Evolutionary conservation across 2,797 vertebrate species (phyloP).

Genomic region (Bovichtus diacanthus): DNA sequence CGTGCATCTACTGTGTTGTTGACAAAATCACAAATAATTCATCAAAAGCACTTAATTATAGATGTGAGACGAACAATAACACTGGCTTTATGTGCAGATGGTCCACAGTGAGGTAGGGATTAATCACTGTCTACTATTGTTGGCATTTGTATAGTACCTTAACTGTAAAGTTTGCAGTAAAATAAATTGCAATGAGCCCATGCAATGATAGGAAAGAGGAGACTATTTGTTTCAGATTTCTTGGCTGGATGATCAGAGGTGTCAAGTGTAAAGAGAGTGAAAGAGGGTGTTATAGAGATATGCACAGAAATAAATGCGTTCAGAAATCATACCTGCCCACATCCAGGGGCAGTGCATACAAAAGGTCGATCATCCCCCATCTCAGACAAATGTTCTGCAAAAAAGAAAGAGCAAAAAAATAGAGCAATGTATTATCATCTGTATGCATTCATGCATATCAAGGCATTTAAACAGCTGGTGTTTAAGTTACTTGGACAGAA

Average conservation of each 20-base stretch:
- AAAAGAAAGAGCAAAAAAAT: constrained; percentile 17
- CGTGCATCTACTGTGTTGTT: background rate
- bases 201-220: background rate
- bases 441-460: background rate
- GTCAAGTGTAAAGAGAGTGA: background rate
- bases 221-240: background rate
- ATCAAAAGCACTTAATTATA: background rate
- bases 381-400: constrained; percentile 73
- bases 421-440: background rate
- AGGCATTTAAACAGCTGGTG: background rate
- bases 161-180: background rate
- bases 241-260: background rate
- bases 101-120: background rate
- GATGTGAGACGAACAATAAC: background rate
- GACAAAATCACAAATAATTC: background rate
- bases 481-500: background rate
- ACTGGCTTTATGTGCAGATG: background rate
- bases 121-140: background rate
- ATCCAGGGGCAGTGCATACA: constrained; percentile 95
- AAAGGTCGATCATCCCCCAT: constrained; percentile 99
- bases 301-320: background rate
- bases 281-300: background rate
- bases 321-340: constrained; percentile 91
- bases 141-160: background rate
- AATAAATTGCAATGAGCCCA: background rate